Evolutionary conservation across 2,113 vertebrate genomes (phyloP).

Genomic region (Chionodraco myersi): DNA sequence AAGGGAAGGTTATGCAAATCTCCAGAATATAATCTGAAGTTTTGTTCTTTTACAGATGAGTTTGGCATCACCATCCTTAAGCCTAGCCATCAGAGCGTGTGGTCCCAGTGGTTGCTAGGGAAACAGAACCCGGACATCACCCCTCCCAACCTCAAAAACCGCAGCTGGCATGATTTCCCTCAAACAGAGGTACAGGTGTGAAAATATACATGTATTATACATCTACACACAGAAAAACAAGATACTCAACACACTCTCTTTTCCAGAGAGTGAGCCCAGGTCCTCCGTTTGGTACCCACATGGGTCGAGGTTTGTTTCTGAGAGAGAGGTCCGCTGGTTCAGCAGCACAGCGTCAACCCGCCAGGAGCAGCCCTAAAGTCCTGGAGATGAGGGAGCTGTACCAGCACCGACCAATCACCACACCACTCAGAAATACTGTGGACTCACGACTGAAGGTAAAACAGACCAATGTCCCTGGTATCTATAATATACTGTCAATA

Average conservation of each 20-base stretch:
- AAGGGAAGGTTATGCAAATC: neutral
- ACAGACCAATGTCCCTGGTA: neutral
- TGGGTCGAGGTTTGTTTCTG: conserved; percentile 80
- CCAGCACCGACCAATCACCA: conserved; percentile 82
- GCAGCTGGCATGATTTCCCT: conserved; percentile 81
- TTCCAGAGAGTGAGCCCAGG: conserved; percentile 80
- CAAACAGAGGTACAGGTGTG: conserved; percentile 81
- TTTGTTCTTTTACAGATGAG: conserved; percentile 77
- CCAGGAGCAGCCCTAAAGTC: conserved; percentile 84
- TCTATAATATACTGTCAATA: too few species aligned
- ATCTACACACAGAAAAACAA: neutral
- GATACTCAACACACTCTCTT: neutral
- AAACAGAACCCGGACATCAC: conserved; percentile 85
- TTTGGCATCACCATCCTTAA: conserved; percentile 87
- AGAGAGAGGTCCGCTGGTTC: conserved; percentile 49
- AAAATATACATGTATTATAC: neutral
- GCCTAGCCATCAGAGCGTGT: conserved; percentile 80
- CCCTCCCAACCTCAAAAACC: conserved; percentile 86
- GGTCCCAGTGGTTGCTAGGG: conserved; percentile 85
- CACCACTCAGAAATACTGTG: conserved; percentile 76
- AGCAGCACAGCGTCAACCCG: neutral
- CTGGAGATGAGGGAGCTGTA: conserved; percentile 88
- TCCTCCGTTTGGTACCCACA: conserved; percentile 64
- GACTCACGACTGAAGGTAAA: conserved; percentile 88
- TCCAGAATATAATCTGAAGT: neutral